A percentile compares a stretch with the other conserved stretches of the same genome.
Conservation (phyloP, 2,113 vertebrate genomes). For the Lepisosteus osseus region DNA sequence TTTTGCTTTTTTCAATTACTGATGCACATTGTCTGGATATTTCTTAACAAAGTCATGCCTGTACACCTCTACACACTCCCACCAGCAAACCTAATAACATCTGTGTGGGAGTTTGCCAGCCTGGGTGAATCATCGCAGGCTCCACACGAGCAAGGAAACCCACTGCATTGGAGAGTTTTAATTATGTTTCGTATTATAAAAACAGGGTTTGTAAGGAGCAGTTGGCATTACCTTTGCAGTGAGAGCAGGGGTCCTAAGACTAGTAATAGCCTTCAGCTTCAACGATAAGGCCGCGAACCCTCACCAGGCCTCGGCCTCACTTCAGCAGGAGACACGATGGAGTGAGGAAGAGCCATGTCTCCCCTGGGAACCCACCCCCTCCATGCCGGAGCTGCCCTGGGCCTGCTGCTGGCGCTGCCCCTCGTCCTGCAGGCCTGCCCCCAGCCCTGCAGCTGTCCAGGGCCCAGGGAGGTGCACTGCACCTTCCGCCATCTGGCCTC, state of each 20-base stretch:
- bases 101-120: neutral
- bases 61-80: neutral
- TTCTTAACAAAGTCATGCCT: too few species aligned
- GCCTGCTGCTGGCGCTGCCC: slow-evolving; percentile 44
- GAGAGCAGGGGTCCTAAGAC: too few species aligned
- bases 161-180: neutral
- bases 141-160: neutral
- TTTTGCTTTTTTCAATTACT: neutral
- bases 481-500: slow-evolving; percentile 67
- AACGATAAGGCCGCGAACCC: neutral
- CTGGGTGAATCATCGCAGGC: neutral
- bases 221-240: neutral
- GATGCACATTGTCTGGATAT: too few species aligned
- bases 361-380: slow-evolving; percentile 40
- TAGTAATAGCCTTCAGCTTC: too few species aligned
- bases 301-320: neutral
- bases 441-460: slow-evolving; percentile 62
- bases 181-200: too few species aligned
- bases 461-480: slow-evolving; percentile 68
- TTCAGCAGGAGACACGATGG: slow-evolving; percentile 53
- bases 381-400: slow-evolving; percentile 40
- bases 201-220: neutral
- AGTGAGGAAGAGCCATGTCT: slow-evolving; percentile 51
- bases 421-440: slow-evolving; percentile 47
- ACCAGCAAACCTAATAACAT: neutral